Percentiles rank a stretch among this genome's conserved stretches.
Conservation (phyloP, 2,797 vertebrate genomes). For the Silurus lanzhouensis region DNA sequence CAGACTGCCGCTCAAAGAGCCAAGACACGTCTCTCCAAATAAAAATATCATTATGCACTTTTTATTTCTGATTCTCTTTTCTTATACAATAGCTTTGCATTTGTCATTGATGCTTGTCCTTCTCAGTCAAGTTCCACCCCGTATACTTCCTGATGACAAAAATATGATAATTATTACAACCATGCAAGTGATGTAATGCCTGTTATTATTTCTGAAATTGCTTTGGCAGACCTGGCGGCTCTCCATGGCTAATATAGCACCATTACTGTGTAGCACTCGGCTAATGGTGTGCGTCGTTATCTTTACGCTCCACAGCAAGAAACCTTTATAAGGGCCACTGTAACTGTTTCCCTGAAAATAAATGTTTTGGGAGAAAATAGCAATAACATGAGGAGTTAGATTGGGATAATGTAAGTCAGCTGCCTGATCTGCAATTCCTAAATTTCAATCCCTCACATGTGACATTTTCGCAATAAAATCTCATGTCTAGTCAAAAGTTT, state of each 20-base stretch:
- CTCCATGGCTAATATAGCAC: slow-evolving; percentile 5
- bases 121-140: neutral
- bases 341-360: slow-evolving; percentile 39
- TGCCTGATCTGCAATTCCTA: slow-evolving; percentile 46
- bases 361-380: slow-evolving; percentile 13
- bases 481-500: neutral
- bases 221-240: neutral
- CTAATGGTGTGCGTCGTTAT: slow-evolving; percentile 36
- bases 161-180: slow-evolving; percentile 5
- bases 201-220: slow-evolving; percentile 28
- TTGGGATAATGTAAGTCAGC: slow-evolving; percentile 61
- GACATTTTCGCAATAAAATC: neutral
- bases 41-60: neutral
- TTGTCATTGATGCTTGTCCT: neutral
- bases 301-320: slow-evolving; percentile 20
- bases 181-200: slow-evolving; percentile 23
- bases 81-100: neutral
- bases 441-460: neutral
- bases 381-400: slow-evolving; percentile 30
- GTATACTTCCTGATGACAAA: neutral
- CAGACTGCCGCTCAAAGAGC: neutral
- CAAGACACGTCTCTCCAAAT: neutral
- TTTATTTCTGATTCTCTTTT: slow-evolving; percentile 1
- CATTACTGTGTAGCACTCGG: slow-evolving; percentile 6
- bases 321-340: slow-evolving; percentile 35